Evolutionary conservation across 2,113 vertebrate genomes (phyloP).

Genomic region (Arvicanthis niloticus): DNA sequence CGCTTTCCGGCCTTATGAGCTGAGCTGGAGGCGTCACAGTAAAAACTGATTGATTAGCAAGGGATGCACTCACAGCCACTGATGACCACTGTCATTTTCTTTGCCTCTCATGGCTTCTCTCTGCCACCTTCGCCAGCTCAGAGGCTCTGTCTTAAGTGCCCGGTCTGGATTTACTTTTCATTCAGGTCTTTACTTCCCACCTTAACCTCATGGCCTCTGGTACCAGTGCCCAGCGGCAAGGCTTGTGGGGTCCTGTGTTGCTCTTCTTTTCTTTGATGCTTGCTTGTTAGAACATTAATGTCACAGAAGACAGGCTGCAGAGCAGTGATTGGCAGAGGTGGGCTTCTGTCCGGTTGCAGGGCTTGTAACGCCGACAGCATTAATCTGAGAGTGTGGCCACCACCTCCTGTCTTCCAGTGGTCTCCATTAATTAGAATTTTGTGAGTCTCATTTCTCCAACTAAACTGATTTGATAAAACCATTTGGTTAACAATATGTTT

Average conservation of each 20-base stretch:
- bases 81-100: constrained; percentile 67
- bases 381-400: not conserved
- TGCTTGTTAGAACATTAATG: too few relatives aligned
- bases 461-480: not conserved
- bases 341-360: not conserved
- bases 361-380: not conserved
- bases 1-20: constrained; percentile 72
- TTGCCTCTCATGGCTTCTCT: not conserved
- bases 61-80: constrained; percentile 71
- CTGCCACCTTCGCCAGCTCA: not conserved
- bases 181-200: not conserved
- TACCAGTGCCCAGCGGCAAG: not conserved
- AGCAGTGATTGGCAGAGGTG: accelerated
- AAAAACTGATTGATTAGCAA: constrained; percentile 82
- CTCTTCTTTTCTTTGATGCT: not conserved
- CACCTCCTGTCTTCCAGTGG: not conserved
- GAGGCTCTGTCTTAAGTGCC: not conserved
- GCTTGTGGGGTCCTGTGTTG: not conserved
- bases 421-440: not conserved
- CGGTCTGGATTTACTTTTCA: accelerated
- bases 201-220: not conserved
- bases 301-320: not conserved
- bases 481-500: not conserved
- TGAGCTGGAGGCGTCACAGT: constrained; percentile 79
- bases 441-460: not conserved